phyloP scores from a whole-genome alignment of 2,888 invertebrate species.

The Tetramorium bicarinatum region DNA sequence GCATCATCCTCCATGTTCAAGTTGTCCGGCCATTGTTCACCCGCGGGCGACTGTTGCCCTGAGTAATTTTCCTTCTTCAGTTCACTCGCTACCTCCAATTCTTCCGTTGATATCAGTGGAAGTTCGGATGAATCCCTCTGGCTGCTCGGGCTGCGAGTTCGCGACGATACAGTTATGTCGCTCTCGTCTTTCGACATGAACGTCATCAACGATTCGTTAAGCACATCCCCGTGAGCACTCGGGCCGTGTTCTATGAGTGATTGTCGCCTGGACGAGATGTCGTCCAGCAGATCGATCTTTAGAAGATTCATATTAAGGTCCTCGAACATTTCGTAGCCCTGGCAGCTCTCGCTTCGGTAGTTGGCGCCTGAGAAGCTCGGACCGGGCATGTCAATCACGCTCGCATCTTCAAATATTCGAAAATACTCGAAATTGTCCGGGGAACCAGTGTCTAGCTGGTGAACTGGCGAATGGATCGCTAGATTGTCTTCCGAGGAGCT shows the following conservation, averaged over 20 bases:
- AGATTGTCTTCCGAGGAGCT: slow-evolving; percentile 12
- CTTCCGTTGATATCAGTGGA: background rate
- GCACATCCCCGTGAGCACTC: background rate
- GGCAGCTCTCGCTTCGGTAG: background rate
- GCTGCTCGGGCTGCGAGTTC: background rate
- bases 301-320: slow-evolving; percentile 37
- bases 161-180: background rate
- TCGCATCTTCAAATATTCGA: slow-evolving; percentile 14
- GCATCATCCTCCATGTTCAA: background rate
- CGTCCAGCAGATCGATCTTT: slow-evolving; percentile 23
- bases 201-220: background rate
- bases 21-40: background rate
- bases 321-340: background rate
- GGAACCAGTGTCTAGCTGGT: background rate
- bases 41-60: background rate
- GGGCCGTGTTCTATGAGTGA: background rate
- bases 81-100: background rate
- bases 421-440: slow-evolving; percentile 9
- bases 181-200: background rate
- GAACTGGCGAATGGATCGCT: slow-evolving; percentile 11
- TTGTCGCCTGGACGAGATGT: background rate
- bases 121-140: background rate
- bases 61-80: slow-evolving; percentile 12
- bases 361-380: background rate
- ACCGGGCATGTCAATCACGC: background rate